These are phyloP conservation scores for Lymantria dispar DNA, from an alignment of 2,888 invertebrate genomes.

Conservation along the genomic window DNA sequence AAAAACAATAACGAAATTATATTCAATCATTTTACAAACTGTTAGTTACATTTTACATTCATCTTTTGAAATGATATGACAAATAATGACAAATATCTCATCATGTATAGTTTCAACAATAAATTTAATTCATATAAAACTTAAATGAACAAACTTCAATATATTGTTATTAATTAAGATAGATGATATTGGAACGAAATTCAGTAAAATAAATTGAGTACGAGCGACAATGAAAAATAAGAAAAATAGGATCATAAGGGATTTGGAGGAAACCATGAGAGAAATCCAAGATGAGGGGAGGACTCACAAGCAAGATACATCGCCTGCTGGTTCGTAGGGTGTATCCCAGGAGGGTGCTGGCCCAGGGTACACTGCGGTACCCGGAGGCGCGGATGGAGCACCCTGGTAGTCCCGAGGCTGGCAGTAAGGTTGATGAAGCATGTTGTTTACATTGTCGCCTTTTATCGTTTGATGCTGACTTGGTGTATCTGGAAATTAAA, in stretches of 20 bases:
- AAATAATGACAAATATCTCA: too few relatives aligned
- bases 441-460: constrained; percentile 82
- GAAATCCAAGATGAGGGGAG: constrained; percentile 61
- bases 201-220: not conserved
- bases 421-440: constrained; percentile 67
- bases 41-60: too few relatives aligned
- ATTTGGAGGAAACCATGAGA: constrained; percentile 46
- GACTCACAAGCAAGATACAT: constrained; percentile 81
- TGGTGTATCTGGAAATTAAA: constrained; percentile 72
- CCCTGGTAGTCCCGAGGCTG: constrained; percentile 68
- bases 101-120: too few relatives aligned
- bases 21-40: too few relatives aligned
- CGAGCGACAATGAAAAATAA: not conserved
- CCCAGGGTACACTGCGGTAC: constrained; percentile 60
- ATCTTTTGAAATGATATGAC: too few relatives aligned
- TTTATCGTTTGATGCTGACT: constrained; percentile 67
- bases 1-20: too few relatives aligned
- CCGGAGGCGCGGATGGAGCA: constrained; percentile 52
- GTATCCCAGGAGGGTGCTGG: constrained; percentile 67
- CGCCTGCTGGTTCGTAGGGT: constrained; percentile 77
- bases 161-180: too few relatives aligned
- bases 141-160: too few relatives aligned
- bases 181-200: not conserved
- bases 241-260: constrained; percentile 25
- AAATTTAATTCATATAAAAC: too few relatives aligned